Conservation (phyloP, 1,140 invertebrate genomes). For the Ceratina calcarata region DNA sequence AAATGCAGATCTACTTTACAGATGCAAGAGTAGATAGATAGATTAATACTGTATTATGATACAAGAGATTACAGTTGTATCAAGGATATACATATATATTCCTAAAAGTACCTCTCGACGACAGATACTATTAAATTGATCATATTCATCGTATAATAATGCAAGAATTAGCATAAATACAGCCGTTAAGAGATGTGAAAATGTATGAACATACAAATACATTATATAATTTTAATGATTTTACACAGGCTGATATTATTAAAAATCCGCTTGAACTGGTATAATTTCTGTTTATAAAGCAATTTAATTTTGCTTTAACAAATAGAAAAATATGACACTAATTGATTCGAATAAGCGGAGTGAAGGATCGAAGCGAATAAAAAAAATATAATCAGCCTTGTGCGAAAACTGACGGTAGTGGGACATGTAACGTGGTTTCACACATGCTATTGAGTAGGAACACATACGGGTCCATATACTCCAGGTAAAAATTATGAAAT, state of each 20-base stretch:
- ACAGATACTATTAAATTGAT: not conserved
- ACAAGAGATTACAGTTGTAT: not conserved
- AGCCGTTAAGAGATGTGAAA: not conserved
- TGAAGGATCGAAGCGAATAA: constrained; percentile 64
- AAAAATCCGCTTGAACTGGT: constrained; percentile 54
- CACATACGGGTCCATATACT: constrained; percentile 81
- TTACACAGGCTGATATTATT: constrained; percentile 37
- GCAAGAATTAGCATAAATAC: not conserved
- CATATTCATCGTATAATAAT: too few species aligned
- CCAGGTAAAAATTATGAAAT: constrained; percentile 82
- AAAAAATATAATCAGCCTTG: constrained; percentile 77
- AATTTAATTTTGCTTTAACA: constrained; percentile 1
- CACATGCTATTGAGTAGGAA: constrained; percentile 81
- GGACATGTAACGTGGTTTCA: constrained; percentile 80
- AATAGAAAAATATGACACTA: not conserved
- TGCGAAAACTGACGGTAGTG: constrained; percentile 80
- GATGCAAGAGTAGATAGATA: constrained; percentile 1
- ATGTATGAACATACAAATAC: constrained; percentile 14
- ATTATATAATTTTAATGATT: constrained; percentile 35
- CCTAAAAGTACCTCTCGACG: not conserved
- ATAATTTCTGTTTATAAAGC: not conserved
- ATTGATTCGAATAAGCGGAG: constrained; percentile 55
- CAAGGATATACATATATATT: not conserved
- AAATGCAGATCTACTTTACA: constrained; percentile 16
- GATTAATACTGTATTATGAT: too few species aligned